phyloP scores from a whole-genome alignment of 92 coral and sea anemone genomes.

The Zoanthus sansibaricus region DNA sequence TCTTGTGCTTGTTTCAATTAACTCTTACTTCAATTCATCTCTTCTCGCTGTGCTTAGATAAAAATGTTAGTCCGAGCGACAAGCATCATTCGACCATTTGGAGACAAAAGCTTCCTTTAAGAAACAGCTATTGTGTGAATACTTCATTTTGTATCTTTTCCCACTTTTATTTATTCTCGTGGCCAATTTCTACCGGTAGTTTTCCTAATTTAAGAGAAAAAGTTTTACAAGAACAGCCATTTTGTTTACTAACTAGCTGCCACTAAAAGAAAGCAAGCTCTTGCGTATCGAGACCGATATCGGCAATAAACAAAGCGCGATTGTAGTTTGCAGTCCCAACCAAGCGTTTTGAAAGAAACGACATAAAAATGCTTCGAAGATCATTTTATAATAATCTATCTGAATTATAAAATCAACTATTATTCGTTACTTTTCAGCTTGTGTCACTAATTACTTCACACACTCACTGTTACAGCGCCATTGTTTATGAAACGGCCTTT shows the following conservation, averaged over 20 bases:
- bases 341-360: slow-evolving; percentile 6
- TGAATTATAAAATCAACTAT: background rate
- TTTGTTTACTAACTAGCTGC: background rate
- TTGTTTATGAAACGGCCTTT: background rate
- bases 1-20: no score
- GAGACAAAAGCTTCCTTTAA: slow-evolving; percentile 4
- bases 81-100: slow-evolving; percentile 8
- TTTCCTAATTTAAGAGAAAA: background rate
- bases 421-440: background rate
- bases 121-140: slow-evolving; percentile 14
- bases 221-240: background rate
- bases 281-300: background rate
- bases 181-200: no score
- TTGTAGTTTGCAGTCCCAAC: background rate
- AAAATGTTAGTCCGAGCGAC: no score
- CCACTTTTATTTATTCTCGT: background rate
- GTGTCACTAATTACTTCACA: slow-evolving; percentile 2
- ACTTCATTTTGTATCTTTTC: slow-evolving; percentile 13
- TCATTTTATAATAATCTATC: slow-evolving; percentile 6
- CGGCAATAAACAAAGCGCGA: slow-evolving; percentile 1
- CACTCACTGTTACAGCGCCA: background rate
- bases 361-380: background rate
- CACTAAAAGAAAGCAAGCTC: background rate
- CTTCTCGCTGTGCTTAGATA: no score
- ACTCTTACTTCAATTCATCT: no score